A percentile compares a stretch with the other conserved stretches of the same genome.
These are phyloP conservation scores for Catharus minimus DNA, from an alignment of 2,113 vertebrate genomes.

Conservation along the genomic window DNA sequence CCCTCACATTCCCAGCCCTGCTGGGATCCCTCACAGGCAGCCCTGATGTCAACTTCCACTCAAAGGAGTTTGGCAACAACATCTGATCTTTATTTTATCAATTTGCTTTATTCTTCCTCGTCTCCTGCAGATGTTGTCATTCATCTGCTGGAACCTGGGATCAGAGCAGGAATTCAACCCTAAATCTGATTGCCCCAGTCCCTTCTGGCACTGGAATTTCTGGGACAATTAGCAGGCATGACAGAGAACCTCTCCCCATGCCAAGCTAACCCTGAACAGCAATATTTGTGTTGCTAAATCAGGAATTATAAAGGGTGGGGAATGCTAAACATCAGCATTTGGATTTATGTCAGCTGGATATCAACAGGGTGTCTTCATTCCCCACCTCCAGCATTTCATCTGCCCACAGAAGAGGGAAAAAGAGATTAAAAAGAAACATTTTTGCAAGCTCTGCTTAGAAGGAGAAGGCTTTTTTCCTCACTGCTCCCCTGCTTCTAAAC, in stretches of 20 bases:
- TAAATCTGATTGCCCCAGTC: background rate
- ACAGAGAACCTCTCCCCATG: background rate
- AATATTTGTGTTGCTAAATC: background rate
- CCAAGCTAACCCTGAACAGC: background rate
- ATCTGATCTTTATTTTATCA: background rate
- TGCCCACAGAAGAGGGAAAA: background rate
- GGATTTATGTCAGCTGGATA: background rate
- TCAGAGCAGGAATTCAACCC: background rate
- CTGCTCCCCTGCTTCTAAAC: background rate
- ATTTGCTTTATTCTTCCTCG: background rate
- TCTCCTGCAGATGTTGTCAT: background rate
- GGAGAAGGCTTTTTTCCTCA: background rate
- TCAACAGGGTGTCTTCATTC: background rate
- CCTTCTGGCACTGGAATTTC: background rate
- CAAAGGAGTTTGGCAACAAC: background rate
- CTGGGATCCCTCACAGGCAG: background rate
- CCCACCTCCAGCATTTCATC: background rate
- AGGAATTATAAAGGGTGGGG: background rate
- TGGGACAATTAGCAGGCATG: background rate
- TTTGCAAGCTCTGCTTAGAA: background rate
- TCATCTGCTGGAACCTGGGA: background rate
- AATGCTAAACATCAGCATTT: background rate
- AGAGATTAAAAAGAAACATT: background rate
- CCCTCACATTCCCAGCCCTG: fast-evolving
- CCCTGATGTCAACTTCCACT: background rate